A percentile compares a stretch with the other conserved stretches of the same genome.
These are phyloP conservation scores for Cotesia typhae DNA, from an alignment of 1,140 invertebrate species.

Conservation along the genomic window DNA sequence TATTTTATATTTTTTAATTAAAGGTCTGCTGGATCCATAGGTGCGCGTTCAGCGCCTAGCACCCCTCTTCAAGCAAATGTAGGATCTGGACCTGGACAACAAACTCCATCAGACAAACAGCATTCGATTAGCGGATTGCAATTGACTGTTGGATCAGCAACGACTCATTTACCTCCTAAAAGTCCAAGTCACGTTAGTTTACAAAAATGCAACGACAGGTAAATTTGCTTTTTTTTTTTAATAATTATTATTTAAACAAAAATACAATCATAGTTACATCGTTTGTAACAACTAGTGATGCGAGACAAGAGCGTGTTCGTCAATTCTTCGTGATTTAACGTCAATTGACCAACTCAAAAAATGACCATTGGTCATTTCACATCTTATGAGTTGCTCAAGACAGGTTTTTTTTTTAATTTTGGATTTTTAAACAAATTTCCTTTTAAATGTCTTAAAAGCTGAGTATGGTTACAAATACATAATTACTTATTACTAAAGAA, in stretches of 20 bases:
- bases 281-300: too few species aligned
- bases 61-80: constrained; percentile 56
- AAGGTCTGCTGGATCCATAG: constrained; percentile 63
- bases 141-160: constrained; percentile 47
- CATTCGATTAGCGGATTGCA: constrained; percentile 49
- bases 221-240: constrained; percentile 31
- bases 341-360: too few species aligned
- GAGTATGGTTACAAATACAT: too few species aligned
- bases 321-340: too few species aligned
- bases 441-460: background rate
- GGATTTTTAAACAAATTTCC: background rate
- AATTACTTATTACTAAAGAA: too few species aligned
- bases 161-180: constrained; percentile 50
- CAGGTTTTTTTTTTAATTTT: background rate
- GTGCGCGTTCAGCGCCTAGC: constrained; percentile 60
- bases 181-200: constrained; percentile 54
- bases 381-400: too few species aligned
- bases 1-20: constrained; percentile 30
- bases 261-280: too few species aligned
- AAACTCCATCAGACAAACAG: constrained; percentile 42
- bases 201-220: constrained; percentile 60
- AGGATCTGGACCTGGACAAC: constrained; percentile 49
- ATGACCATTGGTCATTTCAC: too few species aligned
- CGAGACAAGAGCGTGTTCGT: too few species aligned
- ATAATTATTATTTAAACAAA: background rate